Base-by-base conservation (phyloP, 2,113 vertebrate genomes). In the Bubo blakistoni region DNA sequence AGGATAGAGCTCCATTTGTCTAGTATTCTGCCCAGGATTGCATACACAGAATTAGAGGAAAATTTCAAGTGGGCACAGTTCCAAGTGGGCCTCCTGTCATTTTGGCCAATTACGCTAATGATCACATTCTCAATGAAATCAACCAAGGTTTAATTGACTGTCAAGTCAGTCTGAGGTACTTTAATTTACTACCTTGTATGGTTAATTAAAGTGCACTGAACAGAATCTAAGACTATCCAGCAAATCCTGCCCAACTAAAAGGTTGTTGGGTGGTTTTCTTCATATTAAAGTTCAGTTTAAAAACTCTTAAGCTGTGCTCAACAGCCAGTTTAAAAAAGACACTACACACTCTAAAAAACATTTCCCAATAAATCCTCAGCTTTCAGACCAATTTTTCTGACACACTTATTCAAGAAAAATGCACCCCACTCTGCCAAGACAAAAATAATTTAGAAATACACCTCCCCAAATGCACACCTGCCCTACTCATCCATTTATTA, bases 111-210 rank as follows among this genome's bases (percentile, higher is more conserved):
- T 97, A 93, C 92, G 58, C 78, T 96, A 97, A 97, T 90, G 92
- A 97, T 69, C 87, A 96, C 71, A 96, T 96, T 94, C 95, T 96
- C 96, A 97, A 96, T 88, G 49, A 97, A 98, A 96, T 95, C 95
- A 95, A 82, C 86, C 69, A 85, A 88, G 70, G 62, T 96, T 96
- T 92, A 97, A 98, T 95, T 83, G 90, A 89, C 88, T 96, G 89
- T 95, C 94, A 95, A 88, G 95, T 92, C 93, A 96, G 73, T 91
- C 92, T 86, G 73, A 96, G 76, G 92, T 95, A 85, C 88, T 94
- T 96, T 95, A 97, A 95, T 96, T 96, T 97, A 92, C 83, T 78
- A 92, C 88, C 90, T 90, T 72, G 69, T 90, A 82, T 19, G 67
- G 86, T 93, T 97, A 97, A 96, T 83, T 61, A 94, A 96, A 96